Conservation (phyloP, 2,797 vertebrate genomes). For the Microchirus variegatus region DNA sequence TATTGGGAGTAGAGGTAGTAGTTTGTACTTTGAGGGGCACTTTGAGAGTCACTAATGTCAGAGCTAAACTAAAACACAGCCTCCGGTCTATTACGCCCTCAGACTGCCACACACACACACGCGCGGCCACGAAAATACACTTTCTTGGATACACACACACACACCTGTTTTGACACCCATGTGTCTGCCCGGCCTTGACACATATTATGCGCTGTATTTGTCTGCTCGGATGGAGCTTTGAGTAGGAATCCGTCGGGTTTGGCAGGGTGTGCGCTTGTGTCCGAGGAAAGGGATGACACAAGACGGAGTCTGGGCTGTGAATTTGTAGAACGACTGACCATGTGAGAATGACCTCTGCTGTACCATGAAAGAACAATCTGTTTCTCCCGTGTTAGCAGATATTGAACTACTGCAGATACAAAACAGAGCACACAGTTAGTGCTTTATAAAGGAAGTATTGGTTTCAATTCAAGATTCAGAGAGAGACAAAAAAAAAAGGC, state of each 20-base stretch:
- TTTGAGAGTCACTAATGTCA: constrained; percentile 66
- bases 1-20: constrained; percentile 50
- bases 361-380: constrained; percentile 26
- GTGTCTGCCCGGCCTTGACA: constrained; percentile 50
- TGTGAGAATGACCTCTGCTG: constrained; percentile 31
- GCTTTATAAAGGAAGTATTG: constrained; percentile 15
- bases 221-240: constrained; percentile 32
- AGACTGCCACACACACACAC: constrained; percentile 3
- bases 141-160: constrained; percentile 41
- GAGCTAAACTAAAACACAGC: constrained; percentile 62
- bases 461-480: constrained; percentile 13
- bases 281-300: constrained; percentile 6
- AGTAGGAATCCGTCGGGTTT: constrained; percentile 47
- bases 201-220: constrained; percentile 55
- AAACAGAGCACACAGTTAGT: constrained; percentile 10
- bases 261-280: background rate
- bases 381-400: constrained; percentile 28
- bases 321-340: constrained; percentile 25
- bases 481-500: constrained; percentile 2
- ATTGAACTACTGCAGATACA: constrained; percentile 38
- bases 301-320: constrained; percentile 25
- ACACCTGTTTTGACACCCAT: constrained; percentile 54
- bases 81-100: constrained; percentile 35
- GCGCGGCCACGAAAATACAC: constrained; percentile 7
- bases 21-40: constrained; percentile 55